Base-by-base conservation (phyloP, 2,797 vertebrate species). In the Trematomus bernacchii region DNA sequence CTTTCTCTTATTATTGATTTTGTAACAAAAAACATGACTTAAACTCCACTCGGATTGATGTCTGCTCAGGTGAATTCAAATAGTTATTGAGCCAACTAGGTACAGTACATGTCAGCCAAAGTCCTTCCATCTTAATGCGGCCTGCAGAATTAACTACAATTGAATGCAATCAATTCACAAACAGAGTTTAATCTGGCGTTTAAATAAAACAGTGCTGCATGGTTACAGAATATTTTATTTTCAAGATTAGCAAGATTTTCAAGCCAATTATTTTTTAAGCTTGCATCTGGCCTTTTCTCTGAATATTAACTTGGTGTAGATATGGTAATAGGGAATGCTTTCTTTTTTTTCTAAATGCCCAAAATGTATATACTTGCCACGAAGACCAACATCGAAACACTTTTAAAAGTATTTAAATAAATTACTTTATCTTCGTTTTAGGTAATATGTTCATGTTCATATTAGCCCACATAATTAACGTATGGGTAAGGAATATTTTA, bases 401-500 rank as follows among this genome's bases (percentile, higher is more conserved):
- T 46, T 58, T 46, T 27, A 43, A 12, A 64, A 46, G 9, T 16
- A 59, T 64, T 71, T 6, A 37, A 55, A 54, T 47, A 51, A 11
- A 64, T 27, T 51, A 37, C 44, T 55, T 13, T 19, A 23, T 66
- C 27, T 16, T 48, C 54, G 6, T 18, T 23, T 57, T 23, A 62
- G 19, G n/a, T 30, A 53, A 50, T 69, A 63, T 65, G 47, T 76
- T 62, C 53, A 0, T 42, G 48, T 64, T 19, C 27, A 64, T 6
- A 50, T 73, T 40, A 60, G 30, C 23, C 19, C 40, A 33, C 75
- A 88, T 85, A 11, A n/a, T 76, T 71, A 77, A 18, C 64, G 71
- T 42, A 66, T 83, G 74, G 65, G 75, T 62, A 53, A 79, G 62
- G 66, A 86, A 85, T 77, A 69, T 75, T 79, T 87, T 80, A 73